phyloP scores from a whole-genome alignment of 2,113 vertebrate species.

The Rana temporaria region DNA sequence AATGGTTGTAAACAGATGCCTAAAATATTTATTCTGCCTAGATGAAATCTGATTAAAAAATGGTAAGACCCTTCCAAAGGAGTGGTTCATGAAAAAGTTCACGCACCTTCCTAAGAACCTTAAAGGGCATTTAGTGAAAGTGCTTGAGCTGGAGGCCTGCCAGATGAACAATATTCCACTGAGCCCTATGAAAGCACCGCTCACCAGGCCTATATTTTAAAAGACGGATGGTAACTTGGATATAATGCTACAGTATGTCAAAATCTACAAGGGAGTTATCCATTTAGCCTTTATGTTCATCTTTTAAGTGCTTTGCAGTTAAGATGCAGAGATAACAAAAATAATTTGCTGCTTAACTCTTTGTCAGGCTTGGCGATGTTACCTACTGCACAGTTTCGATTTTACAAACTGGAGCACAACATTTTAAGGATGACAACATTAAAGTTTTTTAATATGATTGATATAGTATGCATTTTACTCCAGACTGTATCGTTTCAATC shows the following conservation, averaged over 20 bases:
- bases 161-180: conserved; percentile 33
- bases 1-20: too few relatives aligned
- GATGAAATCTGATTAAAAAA: too few relatives aligned
- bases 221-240: background rate
- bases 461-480: too few relatives aligned
- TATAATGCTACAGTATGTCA: conserved; percentile 29
- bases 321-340: background rate
- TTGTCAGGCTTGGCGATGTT: background rate
- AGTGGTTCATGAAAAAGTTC: background rate
- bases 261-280: conserved; percentile 6
- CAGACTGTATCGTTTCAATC: too few relatives aligned
- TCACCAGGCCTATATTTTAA: background rate
- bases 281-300: conserved; percentile 13
- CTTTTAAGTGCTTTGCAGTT: conserved; percentile 13
- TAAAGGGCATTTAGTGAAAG: conserved; percentile 20
- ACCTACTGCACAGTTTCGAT: too few relatives aligned
- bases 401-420: too few relatives aligned
- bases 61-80: background rate
- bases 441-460: too few relatives aligned
- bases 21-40: too few relatives aligned
- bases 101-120: background rate
- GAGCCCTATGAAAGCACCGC: background rate
- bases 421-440: too few relatives aligned
- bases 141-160: conserved; percentile 9
- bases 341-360: background rate